Evolutionary conservation across 2,888 invertebrate genomes (phyloP), one percentile per base, ranked within the genome.

Genomic region (Exocentrus adspersus): DNA sequence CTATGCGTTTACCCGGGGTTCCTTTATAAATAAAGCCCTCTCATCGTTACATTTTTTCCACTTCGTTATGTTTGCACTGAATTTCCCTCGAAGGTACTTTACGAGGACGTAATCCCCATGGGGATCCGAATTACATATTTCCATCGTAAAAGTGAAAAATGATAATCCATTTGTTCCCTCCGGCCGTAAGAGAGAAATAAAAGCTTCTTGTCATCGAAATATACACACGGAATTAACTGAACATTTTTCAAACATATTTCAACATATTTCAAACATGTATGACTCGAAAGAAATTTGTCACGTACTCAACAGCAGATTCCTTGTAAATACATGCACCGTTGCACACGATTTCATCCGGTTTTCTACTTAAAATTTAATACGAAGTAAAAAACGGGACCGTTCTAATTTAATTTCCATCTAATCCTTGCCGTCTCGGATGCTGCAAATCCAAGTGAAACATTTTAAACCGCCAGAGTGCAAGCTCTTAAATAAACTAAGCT

Each of bases 121-220:
- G 37, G 37, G 37, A 37, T 37, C n/a, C 37, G 37, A 37, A 37
- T 37, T 37, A 37, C 37, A 37, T 37, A 37, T 37, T 37, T 37
- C 37, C 12, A 12, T 37, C 37, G 14, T 37, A 37, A 37, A 37
- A 37, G n/a, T 37, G 37, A 37, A 37, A 37, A 37, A 37, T 37
- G 37, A 37, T 37, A 37, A 37, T 37, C 10, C 37, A 37, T 37
- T 37, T 37, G 6, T 37, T 37, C 37, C 37, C 37, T 37, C 37
- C 4, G 14, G 12, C 37, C 37, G 14, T 37, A 37, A 37, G 37
- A 37, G 37, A 14, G 14, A 37, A 37, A 37, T 37, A 37, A 37
- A n/a, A 37, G 37, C 37, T 37, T 37, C 37, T 37, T 37, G 37
- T 37, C 37, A 37, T 37, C n/a, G 12, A 14, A 37, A 37, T 37